Evolutionary conservation across 2,113 vertebrate species (phyloP), one percentile per base, ranked within the genome.

Genomic region (Brachionichthys hirsutus): DNA sequence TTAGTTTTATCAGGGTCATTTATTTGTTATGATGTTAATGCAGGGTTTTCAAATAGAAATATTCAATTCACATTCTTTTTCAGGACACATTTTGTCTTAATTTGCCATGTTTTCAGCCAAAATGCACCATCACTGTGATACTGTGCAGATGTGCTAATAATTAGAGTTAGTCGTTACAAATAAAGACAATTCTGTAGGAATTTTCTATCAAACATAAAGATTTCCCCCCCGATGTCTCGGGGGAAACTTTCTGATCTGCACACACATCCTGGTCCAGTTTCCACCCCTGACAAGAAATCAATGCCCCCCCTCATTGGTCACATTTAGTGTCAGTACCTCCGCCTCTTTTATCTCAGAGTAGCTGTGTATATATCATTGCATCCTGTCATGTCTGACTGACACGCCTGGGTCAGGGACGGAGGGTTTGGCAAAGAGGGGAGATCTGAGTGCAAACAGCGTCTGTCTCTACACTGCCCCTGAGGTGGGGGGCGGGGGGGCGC

Each of bases 391-490:
- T 60, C 30, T 49, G 70, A 47, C 9, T 10, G 66, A 71, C 80
- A 71, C 69, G 36, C 64, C 36, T 59, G 77, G 83, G 87, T 90
- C 87, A 89, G 76, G 80, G 87, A 81, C 78, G 36, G 18, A 69
- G 78, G 46, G 53, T 50, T 56, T 24, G 12, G 61, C 49, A 57
- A 81, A 77, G 82, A 80, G 78, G 63, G 43, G 54, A 63, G 69
- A 85, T 85, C 71, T 77, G 62, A 90, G 87, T 83, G 91, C 80
- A 86, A 90, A 87, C 87, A 92, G 71, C 54, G 62, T 85, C 44
- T 80, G 84, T 86, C 80, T 86, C 87, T 81, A 46, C 35, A 13
- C 73, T 84, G 78, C 81, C 73, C 80, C 51, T 38, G 71, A 75
- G 78, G 74, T 89, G 78, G 80, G 74, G 24, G 24, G 24, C n/a